Conservation (phyloP, 2,113 vertebrate species). For the Cricetomys ansorgei region DNA sequence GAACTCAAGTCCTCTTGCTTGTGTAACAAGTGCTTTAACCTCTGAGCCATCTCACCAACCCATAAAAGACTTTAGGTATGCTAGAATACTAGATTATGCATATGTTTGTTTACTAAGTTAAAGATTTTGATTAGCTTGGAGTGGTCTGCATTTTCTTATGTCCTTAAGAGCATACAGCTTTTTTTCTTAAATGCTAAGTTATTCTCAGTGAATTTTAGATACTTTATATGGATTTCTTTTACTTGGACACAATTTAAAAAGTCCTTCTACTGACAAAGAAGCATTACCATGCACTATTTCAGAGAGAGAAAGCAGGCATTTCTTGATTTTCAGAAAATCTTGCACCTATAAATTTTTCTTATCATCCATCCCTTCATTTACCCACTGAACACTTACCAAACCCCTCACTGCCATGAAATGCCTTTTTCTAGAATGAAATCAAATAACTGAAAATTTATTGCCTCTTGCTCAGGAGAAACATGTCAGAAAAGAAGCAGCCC, state of each 20-base stretch:
- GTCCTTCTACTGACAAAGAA: background rate
- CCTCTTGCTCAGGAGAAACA: background rate
- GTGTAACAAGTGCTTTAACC: background rate
- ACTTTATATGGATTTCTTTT: background rate
- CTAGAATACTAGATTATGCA: background rate
- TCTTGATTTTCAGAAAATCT: conserved; percentile 38
- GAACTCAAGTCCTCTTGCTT: background rate
- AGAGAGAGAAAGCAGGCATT: background rate
- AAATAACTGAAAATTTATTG: conserved; percentile 16
- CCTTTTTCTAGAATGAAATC: conserved; percentile 27
- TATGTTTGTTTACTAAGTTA: background rate
- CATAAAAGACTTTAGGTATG: background rate
- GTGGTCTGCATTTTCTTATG: background rate
- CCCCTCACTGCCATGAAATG: background rate
- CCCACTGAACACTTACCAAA: background rate
- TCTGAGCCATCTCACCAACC: background rate
- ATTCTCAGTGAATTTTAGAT: background rate
- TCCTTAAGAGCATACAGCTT: background rate
- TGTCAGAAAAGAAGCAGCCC: background rate
- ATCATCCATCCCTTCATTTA: background rate
- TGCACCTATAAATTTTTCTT: background rate
- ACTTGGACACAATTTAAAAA: background rate
- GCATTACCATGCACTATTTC: background rate
- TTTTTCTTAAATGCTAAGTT: background rate
- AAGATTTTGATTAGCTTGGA: background rate